Conservation (phyloP, 1,140 invertebrate species). For the Penaeus japonicus region DNA sequence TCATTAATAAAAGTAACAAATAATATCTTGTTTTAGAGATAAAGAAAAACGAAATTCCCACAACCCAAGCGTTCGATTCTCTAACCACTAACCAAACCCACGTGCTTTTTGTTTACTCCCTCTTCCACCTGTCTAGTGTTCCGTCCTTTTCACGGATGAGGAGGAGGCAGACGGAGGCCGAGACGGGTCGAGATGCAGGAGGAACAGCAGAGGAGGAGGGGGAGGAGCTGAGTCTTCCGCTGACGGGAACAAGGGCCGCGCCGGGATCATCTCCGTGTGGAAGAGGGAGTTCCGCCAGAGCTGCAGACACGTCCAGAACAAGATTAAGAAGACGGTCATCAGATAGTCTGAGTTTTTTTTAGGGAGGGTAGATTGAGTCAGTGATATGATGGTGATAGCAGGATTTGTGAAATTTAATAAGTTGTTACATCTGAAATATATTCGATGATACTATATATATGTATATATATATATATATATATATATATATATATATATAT, state of each 20-base stretch:
- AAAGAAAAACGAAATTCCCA: background rate
- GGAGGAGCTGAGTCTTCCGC: background rate
- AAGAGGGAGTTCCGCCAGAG: conserved; percentile 46
- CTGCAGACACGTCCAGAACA: conserved; percentile 46
- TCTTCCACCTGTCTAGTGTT: conserved; percentile 32
- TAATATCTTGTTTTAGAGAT: no score
- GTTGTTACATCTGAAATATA: no score
- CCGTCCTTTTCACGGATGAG: conserved; percentile 46
- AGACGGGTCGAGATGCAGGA: background rate
- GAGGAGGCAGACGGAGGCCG: conserved; percentile 35
- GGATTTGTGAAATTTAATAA: no score
- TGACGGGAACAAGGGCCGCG: conserved; percentile 23
- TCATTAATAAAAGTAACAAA: no score
- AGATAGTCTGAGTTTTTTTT: conserved; percentile 11
- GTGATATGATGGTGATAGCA: no score
- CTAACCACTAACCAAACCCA: background rate
- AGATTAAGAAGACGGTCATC: conserved; percentile 41
- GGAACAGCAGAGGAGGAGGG: background rate
- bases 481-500: no score
- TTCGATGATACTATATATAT: no score
- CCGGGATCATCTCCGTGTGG: conserved; percentile 40
- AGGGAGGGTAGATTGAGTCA: no score
- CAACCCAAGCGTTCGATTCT: background rate
- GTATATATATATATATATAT: no score
- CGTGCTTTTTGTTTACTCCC: conserved; percentile 2